A percentile compares a stretch with the other conserved stretches of the same genome.
Conservation (phyloP, 92 coral and sea anemone species). For the Palythoa grandiflora region DNA sequence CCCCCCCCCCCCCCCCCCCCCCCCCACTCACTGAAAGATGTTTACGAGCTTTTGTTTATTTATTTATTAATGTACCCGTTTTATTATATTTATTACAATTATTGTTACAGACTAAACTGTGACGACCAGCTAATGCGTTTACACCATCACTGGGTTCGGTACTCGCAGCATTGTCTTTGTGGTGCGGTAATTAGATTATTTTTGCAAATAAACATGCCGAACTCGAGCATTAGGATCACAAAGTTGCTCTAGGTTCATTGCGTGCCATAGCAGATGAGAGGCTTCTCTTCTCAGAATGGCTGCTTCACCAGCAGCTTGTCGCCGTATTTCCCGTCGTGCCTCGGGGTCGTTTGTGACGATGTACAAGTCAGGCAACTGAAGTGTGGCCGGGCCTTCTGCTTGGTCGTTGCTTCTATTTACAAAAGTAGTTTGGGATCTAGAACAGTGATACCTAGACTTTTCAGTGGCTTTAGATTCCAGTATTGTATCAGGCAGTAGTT, state of each 20-base stretch:
- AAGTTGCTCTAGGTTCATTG: conserved; percentile 89
- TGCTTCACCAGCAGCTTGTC: conserved; percentile 84
- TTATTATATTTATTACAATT: too few species aligned
- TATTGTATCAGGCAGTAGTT: background rate
- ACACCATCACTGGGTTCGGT: too few species aligned
- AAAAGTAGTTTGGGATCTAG: conserved; percentile 14
- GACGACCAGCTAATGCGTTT: too few species aligned
- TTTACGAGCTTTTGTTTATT: too few species aligned
- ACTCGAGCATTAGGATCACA: conserved; percentile 91
- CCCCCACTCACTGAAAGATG: too few species aligned
- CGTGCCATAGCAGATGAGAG: conserved; percentile 80
- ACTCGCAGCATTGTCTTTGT: too few species aligned
- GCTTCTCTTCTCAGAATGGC: conserved; percentile 95
- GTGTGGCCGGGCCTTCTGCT: conserved; percentile 40
- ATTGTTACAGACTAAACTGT: too few species aligned
- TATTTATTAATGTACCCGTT: too few species aligned
- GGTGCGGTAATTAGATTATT: conserved; percentile 11
- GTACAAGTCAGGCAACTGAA: conserved; percentile 71
- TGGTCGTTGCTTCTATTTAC: conserved; percentile 3
- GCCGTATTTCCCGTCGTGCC: conserved; percentile 62
- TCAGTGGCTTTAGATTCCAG: conserved; percentile 38
- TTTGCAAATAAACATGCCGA: conserved; percentile 75
- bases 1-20: too few species aligned
- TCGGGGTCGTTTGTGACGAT: conserved; percentile 63
- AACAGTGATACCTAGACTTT: conserved; percentile 55